Base-by-base conservation (phyloP, 2,797 vertebrate genomes). In the Ataeniobius toweri region DNA sequence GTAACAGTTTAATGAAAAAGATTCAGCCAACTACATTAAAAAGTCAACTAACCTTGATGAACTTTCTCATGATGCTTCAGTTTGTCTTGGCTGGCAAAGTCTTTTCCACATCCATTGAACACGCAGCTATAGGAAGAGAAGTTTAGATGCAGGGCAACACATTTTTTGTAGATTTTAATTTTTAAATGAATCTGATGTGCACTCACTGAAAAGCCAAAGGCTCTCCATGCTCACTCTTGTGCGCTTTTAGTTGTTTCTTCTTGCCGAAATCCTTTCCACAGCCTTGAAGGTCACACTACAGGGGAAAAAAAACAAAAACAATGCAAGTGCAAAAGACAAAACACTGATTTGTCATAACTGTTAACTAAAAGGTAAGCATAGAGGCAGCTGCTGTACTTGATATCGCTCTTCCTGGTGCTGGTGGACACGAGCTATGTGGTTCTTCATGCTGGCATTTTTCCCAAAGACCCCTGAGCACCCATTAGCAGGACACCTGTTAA, bases 241-340 rank as follows among this genome's bases (percentile, higher is more conserved):
- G 98, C 50, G 91, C 82, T 86, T 95, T 97, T 74, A 98, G 95
- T 72, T 96, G 96, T 68, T 95, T 96, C 80, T 95, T 96, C 84
- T 99, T 99, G 87, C 76, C 95, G 89, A 99, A 99, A 51, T 93
- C 83, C 82, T 96, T 93, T 50, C 82, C 88, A 89, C 98, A 99
- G 36, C 94, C 96, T 75, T 94, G 86, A 82, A 96, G 93, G 80
- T 93, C 78, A 50, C 98, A 99, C 97, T 98, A 75, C 39, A 39
- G 20, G 72, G 71, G 68, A 80, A 74, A 20, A 74, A 20, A 0
- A 63, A 2, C 8, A 22, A 41, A 31, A 3, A 73, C 6, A 10
- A 79, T 58, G 39, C 55, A 24, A 26, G 8, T n/a, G 65, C 39
- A 26, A 48, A 44, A 53, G 16, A 48, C 5, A 51, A 68, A 56